Evolutionary conservation across 2,888 invertebrate genomes (phyloP), one percentile per base, ranked within the genome.

Genomic region (Nycteola revayana): DNA sequence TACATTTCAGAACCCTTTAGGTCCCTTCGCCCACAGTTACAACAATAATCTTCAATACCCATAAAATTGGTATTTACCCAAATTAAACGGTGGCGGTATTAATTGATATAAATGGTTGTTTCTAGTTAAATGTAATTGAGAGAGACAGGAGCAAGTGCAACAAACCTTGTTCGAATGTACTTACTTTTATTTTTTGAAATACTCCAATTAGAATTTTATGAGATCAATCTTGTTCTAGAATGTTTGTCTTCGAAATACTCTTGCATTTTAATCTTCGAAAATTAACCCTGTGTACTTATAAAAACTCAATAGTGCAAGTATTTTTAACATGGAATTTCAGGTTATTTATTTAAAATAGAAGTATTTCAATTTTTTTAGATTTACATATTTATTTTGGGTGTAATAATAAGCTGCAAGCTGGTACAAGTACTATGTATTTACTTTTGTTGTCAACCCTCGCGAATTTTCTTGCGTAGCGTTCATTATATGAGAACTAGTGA

Each of bases 21-120:
- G 47, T 52, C 59, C 67, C 66, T 62, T 64, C 44, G 49, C 44
- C 44, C 42, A 50, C 49, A 41, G 47, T 54, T 61, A 70, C 78
- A 75, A 76, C 73, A 77, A 74, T 75, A 73, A 78, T 76, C 75
- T 64, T 70, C 59, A 64, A 61, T 66, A 64, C 55, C 82, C 82
- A 80, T 85, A 81, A 83, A 85, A 84, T 82, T 83, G 82, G 76
- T 84, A 81, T 86, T 84, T 81, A 79, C 76, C 79, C 70, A 82
- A 86, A 86, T 86, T 85, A 81, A 86, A 74, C 69, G 72, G 62
- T 58, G 66, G 48, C 57, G 67, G 71, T n/a, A 5, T 5, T 82
- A 86, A 88, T 87, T 88, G 87, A 87, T 77, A 88, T 74, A 81
- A 87, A 88, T 87, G 85, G 84, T 64, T 75, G 78, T 84, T 82